Evolutionary conservation across 2,888 invertebrate species (phyloP).

Genomic region (Romanomermis culicivorax): DNA sequence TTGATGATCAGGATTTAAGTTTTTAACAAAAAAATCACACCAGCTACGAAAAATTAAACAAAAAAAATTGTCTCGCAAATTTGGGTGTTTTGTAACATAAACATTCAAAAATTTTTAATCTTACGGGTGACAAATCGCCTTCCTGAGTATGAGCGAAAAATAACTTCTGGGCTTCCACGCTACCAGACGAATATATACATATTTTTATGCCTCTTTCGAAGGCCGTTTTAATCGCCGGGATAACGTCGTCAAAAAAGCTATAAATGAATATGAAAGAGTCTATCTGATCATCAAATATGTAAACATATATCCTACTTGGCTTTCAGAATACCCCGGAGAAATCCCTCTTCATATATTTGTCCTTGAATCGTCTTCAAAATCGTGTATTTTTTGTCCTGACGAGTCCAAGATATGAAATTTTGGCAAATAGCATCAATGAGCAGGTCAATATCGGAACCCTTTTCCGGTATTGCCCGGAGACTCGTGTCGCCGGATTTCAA

Average conservation of each 20-base stretch:
- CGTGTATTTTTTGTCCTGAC: not conserved
- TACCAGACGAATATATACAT: constrained; percentile 76
- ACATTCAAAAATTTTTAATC: no score
- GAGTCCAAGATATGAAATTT: not conserved
- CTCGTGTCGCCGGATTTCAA: not conserved
- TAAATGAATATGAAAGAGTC: constrained; percentile 21
- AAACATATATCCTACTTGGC: not conserved
- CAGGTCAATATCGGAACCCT: not conserved
- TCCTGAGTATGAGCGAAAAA: constrained; percentile 52
- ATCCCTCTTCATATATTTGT: not conserved
- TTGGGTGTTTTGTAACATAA: no score
- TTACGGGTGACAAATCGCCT: constrained; percentile 50
- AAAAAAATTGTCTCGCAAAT: no score
- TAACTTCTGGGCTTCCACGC: constrained; percentile 66
- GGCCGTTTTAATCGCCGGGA: constrained; percentile 44
- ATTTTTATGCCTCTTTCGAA: constrained; percentile 42
- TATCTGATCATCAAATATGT: not conserved
- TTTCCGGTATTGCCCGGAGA: not conserved
- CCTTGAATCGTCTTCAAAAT: not conserved
- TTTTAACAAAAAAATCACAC: no score
- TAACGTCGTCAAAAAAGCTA: constrained; percentile 70
- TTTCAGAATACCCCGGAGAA: not conserved
- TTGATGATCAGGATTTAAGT: no score
- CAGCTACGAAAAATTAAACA: no score
- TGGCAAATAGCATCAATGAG: not conserved